phyloP scores from a whole-genome alignment of 2,888 invertebrate genomes.

The Eupithecia pulchellata region DNA sequence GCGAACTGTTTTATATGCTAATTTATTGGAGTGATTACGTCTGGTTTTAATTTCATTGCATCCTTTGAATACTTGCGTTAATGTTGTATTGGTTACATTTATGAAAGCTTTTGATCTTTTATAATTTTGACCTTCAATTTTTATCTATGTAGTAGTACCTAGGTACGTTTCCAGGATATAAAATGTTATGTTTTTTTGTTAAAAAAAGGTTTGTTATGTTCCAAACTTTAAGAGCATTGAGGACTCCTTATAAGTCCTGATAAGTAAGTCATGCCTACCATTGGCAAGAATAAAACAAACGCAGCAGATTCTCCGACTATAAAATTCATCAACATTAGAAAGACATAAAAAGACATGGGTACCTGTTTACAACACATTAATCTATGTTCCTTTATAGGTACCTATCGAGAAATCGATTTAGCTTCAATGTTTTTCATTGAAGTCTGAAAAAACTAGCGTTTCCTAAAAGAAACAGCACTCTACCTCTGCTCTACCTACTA shows the following conservation, averaged over 20 bases:
- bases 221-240: background rate
- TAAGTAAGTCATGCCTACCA: too few species aligned
- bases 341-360: too few species aligned
- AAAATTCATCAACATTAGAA: too few species aligned
- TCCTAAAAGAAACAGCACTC: constrained; percentile 28
- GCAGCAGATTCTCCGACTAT: too few species aligned
- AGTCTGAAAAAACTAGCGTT: constrained; percentile 9
- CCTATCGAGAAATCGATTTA: background rate
- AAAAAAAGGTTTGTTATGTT: background rate
- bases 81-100: background rate
- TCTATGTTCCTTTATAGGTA: background rate
- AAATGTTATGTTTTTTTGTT: background rate
- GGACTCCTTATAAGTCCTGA: too few species aligned
- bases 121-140: background rate
- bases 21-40: background rate
- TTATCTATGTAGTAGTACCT: too few species aligned
- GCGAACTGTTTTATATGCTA: constrained; percentile 7
- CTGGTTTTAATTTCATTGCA: background rate
- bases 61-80: background rate
- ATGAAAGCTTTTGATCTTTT: background rate
- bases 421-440: background rate
- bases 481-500: constrained; percentile 31
- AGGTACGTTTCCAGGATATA: background rate
- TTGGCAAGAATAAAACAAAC: too few species aligned
- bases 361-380: too few species aligned